phyloP scores from a whole-genome alignment of 2,113 vertebrate species.

The Fukomys damarensis region DNA sequence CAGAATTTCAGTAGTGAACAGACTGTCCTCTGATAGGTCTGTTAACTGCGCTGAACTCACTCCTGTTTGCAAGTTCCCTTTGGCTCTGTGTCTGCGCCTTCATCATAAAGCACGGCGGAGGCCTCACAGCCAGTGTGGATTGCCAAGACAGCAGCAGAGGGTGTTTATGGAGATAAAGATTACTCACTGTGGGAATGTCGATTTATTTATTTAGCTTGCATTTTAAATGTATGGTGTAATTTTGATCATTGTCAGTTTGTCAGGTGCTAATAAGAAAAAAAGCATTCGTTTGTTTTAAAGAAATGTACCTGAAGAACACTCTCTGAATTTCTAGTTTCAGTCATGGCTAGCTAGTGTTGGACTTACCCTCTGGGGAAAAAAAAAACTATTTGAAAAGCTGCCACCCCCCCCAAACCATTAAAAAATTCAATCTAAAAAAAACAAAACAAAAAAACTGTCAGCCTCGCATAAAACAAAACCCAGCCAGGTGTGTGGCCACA shows the following conservation, averaged over 20 bases:
- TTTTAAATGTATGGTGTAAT: background rate
- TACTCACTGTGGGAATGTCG: too few relatives aligned
- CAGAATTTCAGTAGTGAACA: background rate
- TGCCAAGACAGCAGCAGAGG: background rate
- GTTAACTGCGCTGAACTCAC: background rate
- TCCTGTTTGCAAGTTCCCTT: too few relatives aligned
- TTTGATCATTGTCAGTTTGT: background rate
- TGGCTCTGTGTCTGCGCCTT: fast-evolving
- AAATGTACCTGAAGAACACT: background rate
- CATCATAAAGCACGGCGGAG: too few relatives aligned
- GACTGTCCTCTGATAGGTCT: background rate
- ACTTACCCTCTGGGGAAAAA: background rate
- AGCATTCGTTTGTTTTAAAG: background rate
- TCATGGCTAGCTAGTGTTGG: too few relatives aligned
- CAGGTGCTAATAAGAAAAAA: background rate
- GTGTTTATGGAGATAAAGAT: background rate
- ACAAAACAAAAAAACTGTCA: background rate
- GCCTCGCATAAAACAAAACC: background rate
- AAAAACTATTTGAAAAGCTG: background rate
- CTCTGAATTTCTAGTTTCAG: background rate
- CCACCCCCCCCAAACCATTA: background rate
- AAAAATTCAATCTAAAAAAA: background rate
- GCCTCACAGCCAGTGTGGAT: background rate
- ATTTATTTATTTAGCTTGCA: background rate
- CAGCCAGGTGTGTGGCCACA: background rate